These are phyloP conservation scores for Balaeniceps rex DNA, from an alignment of 2,113 vertebrate species.

Conservation along the genomic window DNA sequence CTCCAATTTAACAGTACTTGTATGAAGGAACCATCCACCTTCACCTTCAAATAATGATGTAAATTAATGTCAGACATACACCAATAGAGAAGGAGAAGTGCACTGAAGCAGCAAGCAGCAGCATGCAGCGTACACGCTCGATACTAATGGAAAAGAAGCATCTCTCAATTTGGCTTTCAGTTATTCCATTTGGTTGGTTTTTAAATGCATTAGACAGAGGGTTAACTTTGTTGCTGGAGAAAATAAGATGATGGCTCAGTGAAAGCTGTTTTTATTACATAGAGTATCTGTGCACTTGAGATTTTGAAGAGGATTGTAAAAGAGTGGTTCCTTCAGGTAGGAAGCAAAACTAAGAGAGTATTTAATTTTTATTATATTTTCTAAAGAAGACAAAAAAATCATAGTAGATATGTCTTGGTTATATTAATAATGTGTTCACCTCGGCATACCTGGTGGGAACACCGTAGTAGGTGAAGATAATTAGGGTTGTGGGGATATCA, in stretches of 20 bases:
- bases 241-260: not conserved
- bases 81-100: not conserved
- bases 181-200: not conserved
- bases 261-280: not conserved
- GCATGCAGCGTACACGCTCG: not conserved
- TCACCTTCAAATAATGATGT: not conserved
- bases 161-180: not conserved
- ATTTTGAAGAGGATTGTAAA: not conserved
- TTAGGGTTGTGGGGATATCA: not conserved
- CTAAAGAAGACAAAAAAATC: not conserved
- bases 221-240: not conserved
- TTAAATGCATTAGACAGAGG: not conserved
- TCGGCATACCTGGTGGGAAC: not conserved
- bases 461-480: not conserved
- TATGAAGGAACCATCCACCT: constrained; percentile 12
- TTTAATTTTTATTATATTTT: not conserved
- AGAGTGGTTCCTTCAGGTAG: not conserved
- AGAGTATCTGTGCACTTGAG: not conserved
- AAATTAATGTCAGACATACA: not conserved
- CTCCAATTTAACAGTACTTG: not conserved
- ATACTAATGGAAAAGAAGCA: not conserved
- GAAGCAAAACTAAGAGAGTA: not conserved
- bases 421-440: not conserved
- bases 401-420: not conserved
- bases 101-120: not conserved